phyloP scores from a whole-genome alignment of 2,113 vertebrate genomes.

The Gorsachius goisagi region DNA sequence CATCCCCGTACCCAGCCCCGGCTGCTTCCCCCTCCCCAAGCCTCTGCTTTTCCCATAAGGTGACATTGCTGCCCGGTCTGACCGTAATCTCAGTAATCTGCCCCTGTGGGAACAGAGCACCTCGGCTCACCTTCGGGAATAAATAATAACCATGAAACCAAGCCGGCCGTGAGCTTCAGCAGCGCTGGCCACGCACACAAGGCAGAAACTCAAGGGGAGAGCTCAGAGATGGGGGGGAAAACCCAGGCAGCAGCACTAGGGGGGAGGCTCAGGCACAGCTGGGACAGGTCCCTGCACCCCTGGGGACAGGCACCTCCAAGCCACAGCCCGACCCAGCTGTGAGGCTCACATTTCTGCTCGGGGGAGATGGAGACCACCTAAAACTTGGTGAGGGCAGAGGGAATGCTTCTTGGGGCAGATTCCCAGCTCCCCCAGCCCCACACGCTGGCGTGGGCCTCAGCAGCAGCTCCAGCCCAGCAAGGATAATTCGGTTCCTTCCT shows the following conservation, averaged over 20 bases:
- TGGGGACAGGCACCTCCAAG: background rate
- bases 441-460: fast-evolving
- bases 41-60: background rate
- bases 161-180: fast-evolving
- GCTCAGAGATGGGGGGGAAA: background rate
- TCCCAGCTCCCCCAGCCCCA: background rate
- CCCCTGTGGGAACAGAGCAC: background rate
- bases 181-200: fast-evolving
- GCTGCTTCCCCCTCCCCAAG: background rate
- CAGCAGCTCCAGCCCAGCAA: background rate
- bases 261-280: background rate
- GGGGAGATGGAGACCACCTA: background rate
- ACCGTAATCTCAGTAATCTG: background rate
- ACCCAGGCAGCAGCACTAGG: background rate
- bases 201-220: background rate
- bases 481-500: background rate
- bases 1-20: background rate
- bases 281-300: background rate
- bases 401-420: background rate
- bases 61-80: background rate
- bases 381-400: background rate
- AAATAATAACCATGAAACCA: background rate
- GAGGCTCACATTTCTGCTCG: background rate
- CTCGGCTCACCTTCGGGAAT: fast-evolving
- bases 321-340: background rate